Percentiles rank a stretch among this genome's conserved stretches.
Conservation (phyloP, 2,797 vertebrate species). For the Delichon dasypus region DNA sequence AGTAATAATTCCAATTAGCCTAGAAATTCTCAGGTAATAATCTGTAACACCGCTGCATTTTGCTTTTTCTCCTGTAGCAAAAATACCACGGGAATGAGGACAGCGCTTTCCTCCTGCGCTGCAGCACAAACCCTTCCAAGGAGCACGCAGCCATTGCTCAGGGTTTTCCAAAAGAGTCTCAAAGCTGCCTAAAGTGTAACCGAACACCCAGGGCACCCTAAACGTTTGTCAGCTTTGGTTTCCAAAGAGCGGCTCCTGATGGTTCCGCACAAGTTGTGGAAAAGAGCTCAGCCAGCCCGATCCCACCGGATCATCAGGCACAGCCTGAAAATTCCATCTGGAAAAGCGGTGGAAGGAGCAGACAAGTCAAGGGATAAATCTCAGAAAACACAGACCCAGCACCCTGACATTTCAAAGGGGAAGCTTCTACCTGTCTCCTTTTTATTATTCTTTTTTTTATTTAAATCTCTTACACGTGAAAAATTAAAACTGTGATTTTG, state of each 20-base stretch:
- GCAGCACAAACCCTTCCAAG: not conserved
- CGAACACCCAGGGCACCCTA: not conserved
- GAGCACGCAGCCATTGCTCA: not conserved
- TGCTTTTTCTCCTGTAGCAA: not conserved
- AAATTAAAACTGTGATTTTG: not conserved
- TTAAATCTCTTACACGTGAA: not conserved
- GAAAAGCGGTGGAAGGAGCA: not conserved
- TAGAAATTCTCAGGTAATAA: not conserved
- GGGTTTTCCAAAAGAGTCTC: not conserved
- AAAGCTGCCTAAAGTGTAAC: not conserved
- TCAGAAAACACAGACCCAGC: not conserved
- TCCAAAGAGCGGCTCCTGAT: not conserved
- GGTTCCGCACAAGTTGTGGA: not conserved
- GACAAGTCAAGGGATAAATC: not conserved
- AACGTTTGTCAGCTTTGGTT: not conserved
- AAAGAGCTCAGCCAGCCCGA: not conserved
- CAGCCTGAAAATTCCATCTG: fast-evolving
- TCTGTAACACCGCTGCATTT: not conserved
- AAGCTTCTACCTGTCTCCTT: not conserved
- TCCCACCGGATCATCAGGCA: not conserved
- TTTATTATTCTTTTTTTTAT: not conserved
- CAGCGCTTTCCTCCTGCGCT: fast-evolving
- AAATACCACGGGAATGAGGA: not conserved
- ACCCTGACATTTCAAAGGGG: not conserved
- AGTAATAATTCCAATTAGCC: not conserved